A percentile compares a stretch with the other conserved stretches of the same genome.
Conservation (phyloP, 1,140 invertebrate genomes). For the Ips nitidus region DNA sequence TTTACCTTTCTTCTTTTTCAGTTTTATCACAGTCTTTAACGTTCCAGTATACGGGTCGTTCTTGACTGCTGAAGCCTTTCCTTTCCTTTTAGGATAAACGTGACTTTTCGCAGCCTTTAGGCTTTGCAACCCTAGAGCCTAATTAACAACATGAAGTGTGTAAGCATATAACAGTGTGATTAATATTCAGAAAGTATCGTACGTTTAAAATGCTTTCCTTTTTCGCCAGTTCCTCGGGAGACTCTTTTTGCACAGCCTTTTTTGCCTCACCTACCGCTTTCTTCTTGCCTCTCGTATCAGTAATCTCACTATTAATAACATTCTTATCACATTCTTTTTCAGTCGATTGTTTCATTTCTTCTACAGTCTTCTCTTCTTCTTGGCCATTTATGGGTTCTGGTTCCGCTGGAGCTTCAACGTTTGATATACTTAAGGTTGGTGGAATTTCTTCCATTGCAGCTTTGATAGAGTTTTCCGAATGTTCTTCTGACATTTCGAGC, state of each 20-base stretch:
- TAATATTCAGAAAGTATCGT: conserved; percentile 1
- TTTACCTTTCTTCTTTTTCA: conserved; percentile 64
- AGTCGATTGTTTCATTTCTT: conserved; percentile 16
- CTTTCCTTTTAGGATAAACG: conserved; percentile 58
- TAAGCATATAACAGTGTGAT: neutral
- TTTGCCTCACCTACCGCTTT: conserved; percentile 7
- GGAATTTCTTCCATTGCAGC: too few relatives aligned
- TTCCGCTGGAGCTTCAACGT: too few relatives aligned
- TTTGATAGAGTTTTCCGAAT: too few relatives aligned
- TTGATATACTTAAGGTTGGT: too few relatives aligned
- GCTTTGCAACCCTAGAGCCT: conserved; percentile 65
- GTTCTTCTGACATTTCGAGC: too few relatives aligned
- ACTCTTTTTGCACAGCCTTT: conserved; percentile 48
- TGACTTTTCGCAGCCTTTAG: conserved; percentile 61
- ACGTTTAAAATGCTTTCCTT: conserved; percentile 63
- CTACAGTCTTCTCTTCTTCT: conserved; percentile 17
- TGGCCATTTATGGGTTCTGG: neutral
- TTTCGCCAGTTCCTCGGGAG: conserved; percentile 58
- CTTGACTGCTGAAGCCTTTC: conserved; percentile 54
- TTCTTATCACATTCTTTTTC: conserved; percentile 34
- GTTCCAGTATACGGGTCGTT: conserved; percentile 68
- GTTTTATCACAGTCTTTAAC: conserved; percentile 76
- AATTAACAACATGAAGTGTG: conserved; percentile 22
- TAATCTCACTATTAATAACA: conserved; percentile 13
- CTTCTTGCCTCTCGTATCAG: conserved; percentile 16